phyloP scores from a whole-genome alignment of 2,113 vertebrate genomes.

The Zeus faber region DNA sequence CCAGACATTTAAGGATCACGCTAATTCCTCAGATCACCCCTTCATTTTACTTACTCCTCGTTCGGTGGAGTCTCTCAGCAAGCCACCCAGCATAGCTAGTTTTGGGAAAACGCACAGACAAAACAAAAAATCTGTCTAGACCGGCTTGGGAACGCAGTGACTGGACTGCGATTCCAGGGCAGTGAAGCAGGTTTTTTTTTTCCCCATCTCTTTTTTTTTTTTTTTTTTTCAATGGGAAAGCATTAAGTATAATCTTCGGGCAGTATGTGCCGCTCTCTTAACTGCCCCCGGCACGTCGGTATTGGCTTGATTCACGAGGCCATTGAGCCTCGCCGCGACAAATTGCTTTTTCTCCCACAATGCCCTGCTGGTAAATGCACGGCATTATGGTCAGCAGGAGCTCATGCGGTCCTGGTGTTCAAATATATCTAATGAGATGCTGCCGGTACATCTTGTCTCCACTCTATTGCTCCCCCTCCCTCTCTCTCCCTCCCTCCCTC shows the following conservation, averaged over 20 bases:
- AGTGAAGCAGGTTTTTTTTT: background rate
- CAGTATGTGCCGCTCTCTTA: conserved; percentile 38
- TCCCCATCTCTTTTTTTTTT: conserved; percentile 7
- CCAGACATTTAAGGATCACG: no score
- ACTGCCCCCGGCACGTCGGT: conserved; percentile 43
- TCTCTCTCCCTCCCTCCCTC: conserved; percentile 4
- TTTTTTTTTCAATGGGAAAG: background rate
- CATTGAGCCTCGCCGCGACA: conserved; percentile 59
- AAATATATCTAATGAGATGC: conserved; percentile 51
- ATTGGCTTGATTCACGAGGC: conserved; percentile 62
- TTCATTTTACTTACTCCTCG: background rate
- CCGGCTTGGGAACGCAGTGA: conserved; percentile 25
- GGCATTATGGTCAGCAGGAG: conserved; percentile 53
- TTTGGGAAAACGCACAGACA: background rate
- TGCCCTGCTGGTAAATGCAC: conserved; percentile 43
- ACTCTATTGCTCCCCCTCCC: conserved; percentile 14
- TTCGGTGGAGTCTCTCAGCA: background rate
- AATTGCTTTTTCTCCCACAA: conserved; percentile 68
- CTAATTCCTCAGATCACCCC: no score
- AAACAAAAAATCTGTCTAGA: conserved; percentile 8
- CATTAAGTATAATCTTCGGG: conserved; percentile 55
- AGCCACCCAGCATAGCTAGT: background rate
- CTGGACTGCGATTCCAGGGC: background rate
- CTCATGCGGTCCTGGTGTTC: conserved; percentile 39
- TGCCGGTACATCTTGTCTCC: conserved; percentile 22